These are phyloP conservation scores for Sesamia nonagrioides DNA, from an alignment of 1,140 invertebrate genomes.

Conservation along the genomic window DNA sequence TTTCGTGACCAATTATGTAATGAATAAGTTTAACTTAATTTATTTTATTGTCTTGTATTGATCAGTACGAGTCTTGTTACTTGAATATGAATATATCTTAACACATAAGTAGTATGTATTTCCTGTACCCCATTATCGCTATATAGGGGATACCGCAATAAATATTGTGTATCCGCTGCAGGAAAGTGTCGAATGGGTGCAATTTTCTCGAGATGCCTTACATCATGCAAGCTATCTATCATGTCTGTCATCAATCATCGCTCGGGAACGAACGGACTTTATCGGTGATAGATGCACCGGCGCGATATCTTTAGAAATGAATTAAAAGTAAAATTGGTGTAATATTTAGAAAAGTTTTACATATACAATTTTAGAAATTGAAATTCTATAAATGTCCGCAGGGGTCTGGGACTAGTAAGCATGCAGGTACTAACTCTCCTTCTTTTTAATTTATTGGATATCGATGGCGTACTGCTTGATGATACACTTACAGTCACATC, in stretches of 20 bases:
- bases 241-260: conserved; percentile 56
- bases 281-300: conserved; percentile 26
- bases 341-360: background rate
- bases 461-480: no score
- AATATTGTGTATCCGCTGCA: conserved; percentile 48
- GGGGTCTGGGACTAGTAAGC: background rate
- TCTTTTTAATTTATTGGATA: no score
- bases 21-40: no score
- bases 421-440: no score
- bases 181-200: conserved; percentile 56
- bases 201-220: conserved; percentile 55
- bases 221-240: conserved; percentile 54
- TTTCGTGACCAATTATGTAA: no score
- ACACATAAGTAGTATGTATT: background rate
- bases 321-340: conserved; percentile 18
- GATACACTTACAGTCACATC: no score
- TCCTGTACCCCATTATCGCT: background rate
- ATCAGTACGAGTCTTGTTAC: no score
- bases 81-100: no score
- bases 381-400: background rate
- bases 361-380: background rate
- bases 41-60: no score
- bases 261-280: conserved; percentile 16
- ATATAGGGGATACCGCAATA: conserved; percentile 35
- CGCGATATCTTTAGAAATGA: conserved; percentile 28